A percentile compares a stretch with the other conserved stretches of the same genome.
These are phyloP conservation scores for Phortica magna DNA, from an alignment of 2,888 invertebrate species.

Conservation along the genomic window DNA sequence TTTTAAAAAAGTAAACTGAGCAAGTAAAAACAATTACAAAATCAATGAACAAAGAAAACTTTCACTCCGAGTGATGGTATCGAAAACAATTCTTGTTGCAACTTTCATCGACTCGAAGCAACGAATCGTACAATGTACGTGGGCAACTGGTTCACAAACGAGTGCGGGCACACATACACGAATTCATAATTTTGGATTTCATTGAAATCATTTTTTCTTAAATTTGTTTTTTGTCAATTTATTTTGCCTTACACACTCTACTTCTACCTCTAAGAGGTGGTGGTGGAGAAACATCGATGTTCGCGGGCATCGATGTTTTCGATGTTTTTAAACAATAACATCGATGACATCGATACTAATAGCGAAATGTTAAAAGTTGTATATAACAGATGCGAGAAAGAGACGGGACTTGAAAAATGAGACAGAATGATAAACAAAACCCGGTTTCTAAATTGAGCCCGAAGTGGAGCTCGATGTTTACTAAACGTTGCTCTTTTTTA, in stretches of 20 bases:
- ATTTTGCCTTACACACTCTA: conserved; percentile 1
- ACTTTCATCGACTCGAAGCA: conserved; percentile 27
- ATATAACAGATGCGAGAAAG: too few species aligned
- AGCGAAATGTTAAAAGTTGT: too few species aligned
- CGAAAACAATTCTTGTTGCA: conserved; percentile 34
- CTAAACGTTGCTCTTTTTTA: too few species aligned
- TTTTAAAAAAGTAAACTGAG: conserved; percentile 18
- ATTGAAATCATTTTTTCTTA: conserved; percentile 44
- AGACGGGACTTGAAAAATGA: too few species aligned
- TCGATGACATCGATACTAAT: too few species aligned
- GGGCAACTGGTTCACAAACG: conserved; percentile 48
- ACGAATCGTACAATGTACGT: conserved; percentile 40
- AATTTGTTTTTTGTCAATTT: conserved; percentile 12
- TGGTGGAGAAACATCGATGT: too few species aligned
- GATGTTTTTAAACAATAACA: too few species aligned
- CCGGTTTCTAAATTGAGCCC: too few species aligned
- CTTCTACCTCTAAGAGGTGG: too few species aligned
- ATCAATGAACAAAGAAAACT: conserved; percentile 63
- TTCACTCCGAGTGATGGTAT: conserved; percentile 53
- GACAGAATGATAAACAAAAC: too few species aligned
- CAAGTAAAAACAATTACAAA: conserved; percentile 62
- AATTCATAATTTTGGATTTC: conserved; percentile 60
- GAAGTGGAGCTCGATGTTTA: too few species aligned
- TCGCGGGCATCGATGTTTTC: too few species aligned
- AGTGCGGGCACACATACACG: conserved; percentile 47